Evolutionary conservation across 2,888 invertebrate genomes (phyloP), one percentile per base, ranked within the genome.

Genomic region (Synanthedon tipuliformis): DNA sequence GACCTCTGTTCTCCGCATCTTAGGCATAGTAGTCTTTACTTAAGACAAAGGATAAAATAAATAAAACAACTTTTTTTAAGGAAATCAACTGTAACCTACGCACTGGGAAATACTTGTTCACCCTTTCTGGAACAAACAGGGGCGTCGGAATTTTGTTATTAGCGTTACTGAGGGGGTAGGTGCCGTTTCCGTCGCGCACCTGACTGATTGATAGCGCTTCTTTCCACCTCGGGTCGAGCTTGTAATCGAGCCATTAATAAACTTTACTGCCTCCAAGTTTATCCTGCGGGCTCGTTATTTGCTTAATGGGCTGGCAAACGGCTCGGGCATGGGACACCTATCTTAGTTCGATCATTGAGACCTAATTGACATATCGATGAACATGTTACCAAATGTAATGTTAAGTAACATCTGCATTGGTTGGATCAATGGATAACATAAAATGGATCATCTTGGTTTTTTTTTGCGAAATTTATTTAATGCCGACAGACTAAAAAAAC

Each of bases 241-340:
- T 84, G 86, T 87, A 87, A 87, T 87, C 87, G 87, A 82, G 85
- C 82, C 86, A 87, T 87, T 87, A 86, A 87, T 87, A 87, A 87
- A 87, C 76, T 86, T 86, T 86, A 86, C 83, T 81, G 81, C 87
- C 81, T 81, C 77, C 73, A 80, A 85, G 81, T 85, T 83, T 81
- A 84, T 83, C 81, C 79, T 81, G 75, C 65, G 81, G 81, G 83
- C 81, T 85, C 81, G 81, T 86, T 86, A 81, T 83, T 84, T 82
- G 82, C 74, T 81, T 86, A 87, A 87, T 86, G 83, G 82, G 75
- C 81, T 81, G 77, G 81, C 77, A 82, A 84, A 81, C 78, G 76
- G 76, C 73, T 69, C 64, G 63, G 69, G 68, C 69, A 71, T 65
- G 69, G 72, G 75, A 80, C 80, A 82, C 78, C 79, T 77, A 76